Evolutionary conservation across 2,797 vertebrate species (phyloP).

Genomic region (Pseudomugil gertrudae): DNA sequence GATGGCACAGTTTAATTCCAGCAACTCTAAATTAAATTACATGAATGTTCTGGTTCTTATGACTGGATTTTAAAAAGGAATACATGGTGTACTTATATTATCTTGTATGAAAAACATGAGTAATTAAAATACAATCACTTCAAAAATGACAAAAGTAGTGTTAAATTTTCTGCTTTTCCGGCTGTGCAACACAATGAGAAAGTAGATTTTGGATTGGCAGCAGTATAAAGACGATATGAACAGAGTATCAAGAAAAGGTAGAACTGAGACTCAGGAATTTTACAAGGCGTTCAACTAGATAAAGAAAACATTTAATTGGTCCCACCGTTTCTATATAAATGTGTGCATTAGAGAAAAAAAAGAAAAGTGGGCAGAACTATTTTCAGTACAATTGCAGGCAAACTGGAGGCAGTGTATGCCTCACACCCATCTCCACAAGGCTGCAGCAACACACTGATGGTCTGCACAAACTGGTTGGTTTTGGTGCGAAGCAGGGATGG

Average conservation of each 20-base stretch:
- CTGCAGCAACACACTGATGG: conserved; percentile 20
- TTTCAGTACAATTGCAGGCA: conserved; percentile 23
- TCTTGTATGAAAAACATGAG: not conserved
- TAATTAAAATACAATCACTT: not conserved
- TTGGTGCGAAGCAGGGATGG: conserved; percentile 30
- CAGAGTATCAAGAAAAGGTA: conserved; percentile 1
- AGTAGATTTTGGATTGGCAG: conserved; percentile 8
- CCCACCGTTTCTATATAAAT: conserved; percentile 11
- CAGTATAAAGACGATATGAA: conserved; percentile 11
- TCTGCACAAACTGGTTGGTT: conserved; percentile 29
- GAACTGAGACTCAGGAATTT: conserved; percentile 28
- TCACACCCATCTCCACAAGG: conserved; percentile 15
- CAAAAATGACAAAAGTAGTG: not conserved
- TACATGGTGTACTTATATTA: conserved; percentile 3
- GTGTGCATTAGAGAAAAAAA: not conserved
- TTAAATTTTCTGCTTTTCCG: conserved; percentile 9
- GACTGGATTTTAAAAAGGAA: not conserved
- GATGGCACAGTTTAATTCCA: not conserved
- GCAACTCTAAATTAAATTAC: conserved; percentile 20
- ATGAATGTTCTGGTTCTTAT: conserved; percentile 5
- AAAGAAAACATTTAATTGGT: not conserved
- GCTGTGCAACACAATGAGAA: not conserved
- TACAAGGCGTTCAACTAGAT: conserved; percentile 19
- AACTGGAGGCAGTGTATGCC: conserved; percentile 37
- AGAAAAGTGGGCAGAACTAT: conserved; percentile 15